These are phyloP conservation scores for Lophius piscatorius DNA, from an alignment of 2,113 vertebrate genomes.

Conservation along the genomic window DNA sequence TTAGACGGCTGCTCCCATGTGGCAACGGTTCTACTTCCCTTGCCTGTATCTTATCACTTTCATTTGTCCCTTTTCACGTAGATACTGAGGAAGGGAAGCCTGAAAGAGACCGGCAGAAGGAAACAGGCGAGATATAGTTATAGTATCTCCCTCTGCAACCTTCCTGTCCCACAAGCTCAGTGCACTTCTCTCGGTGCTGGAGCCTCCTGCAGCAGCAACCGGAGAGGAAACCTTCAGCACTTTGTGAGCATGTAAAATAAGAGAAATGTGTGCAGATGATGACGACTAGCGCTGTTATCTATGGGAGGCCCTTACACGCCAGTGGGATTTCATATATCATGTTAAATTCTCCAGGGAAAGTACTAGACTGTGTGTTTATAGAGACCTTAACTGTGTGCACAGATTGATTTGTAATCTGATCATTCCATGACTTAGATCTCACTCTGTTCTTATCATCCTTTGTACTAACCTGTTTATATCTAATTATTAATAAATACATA, in stretches of 20 bases:
- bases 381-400: conserved; percentile 10
- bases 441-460: conserved; percentile 11
- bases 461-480: conserved; percentile 27
- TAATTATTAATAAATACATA: conserved; percentile 53
- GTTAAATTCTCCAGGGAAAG: conserved; percentile 9
- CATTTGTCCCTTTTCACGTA: conserved; percentile 54
- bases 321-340: conserved; percentile 17
- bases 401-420: conserved; percentile 14
- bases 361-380: conserved; percentile 42
- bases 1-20: conserved; percentile 57
- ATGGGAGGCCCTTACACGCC: conserved; percentile 19
- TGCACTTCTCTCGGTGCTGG: conserved; percentile 16
- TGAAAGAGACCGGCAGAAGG: conserved; percentile 49
- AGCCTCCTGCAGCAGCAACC: conserved; percentile 27
- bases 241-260: conserved; percentile 23
- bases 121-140: conserved; percentile 29
- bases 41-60: conserved; percentile 51
- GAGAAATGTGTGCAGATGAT: no score
- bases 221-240: conserved; percentile 46
- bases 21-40: conserved; percentile 34
- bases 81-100: conserved; percentile 58
- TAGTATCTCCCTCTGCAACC: conserved; percentile 32
- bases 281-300: conserved; percentile 20
- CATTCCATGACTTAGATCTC: conserved; percentile 61
- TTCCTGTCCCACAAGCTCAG: conserved; percentile 38